Conservation (phyloP, 2,888 invertebrate genomes). For the Amblyjoppa fuscipennis region DNA sequence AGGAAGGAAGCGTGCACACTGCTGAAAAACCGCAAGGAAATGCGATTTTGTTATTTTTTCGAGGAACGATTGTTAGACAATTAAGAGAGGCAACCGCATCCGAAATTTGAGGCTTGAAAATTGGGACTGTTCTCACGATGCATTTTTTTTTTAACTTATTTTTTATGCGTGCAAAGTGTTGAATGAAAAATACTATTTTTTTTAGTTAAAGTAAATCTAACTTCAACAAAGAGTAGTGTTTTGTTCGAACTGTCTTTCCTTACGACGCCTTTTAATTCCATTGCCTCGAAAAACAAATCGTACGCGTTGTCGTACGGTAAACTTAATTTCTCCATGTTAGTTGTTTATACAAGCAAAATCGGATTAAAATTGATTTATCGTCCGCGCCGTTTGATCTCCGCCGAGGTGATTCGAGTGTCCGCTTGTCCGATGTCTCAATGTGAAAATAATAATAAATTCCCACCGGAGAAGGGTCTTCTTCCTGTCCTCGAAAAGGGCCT, state of each 20-base stretch:
- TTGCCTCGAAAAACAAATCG: no score
- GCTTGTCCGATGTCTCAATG: slow-evolving; percentile 1
- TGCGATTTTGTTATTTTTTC: neutral
- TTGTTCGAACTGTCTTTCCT: neutral
- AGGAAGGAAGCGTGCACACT: neutral
- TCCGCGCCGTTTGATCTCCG: neutral
- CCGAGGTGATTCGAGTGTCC: neutral
- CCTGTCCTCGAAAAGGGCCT: slow-evolving; percentile 6
- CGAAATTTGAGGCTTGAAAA: neutral
- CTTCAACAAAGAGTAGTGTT: neutral
- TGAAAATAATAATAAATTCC: neutral
- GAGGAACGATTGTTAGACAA: neutral
- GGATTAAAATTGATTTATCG: no score
- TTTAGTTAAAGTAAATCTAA: neutral
- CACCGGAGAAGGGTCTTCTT: slow-evolving; percentile 2
- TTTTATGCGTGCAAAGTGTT: neutral
- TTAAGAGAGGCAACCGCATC: slow-evolving; percentile 30
- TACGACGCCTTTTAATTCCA: no score
- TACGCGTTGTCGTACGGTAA: no score
- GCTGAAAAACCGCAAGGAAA: slow-evolving; percentile 7
- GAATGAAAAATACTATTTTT: no score
- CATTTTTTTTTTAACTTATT: neutral
- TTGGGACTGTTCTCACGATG: neutral
- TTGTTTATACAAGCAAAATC: no score
- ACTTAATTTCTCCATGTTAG: no score